Base-by-base conservation (phyloP, 1,140 invertebrate genomes). In the Eufriesea mexicana region DNA sequence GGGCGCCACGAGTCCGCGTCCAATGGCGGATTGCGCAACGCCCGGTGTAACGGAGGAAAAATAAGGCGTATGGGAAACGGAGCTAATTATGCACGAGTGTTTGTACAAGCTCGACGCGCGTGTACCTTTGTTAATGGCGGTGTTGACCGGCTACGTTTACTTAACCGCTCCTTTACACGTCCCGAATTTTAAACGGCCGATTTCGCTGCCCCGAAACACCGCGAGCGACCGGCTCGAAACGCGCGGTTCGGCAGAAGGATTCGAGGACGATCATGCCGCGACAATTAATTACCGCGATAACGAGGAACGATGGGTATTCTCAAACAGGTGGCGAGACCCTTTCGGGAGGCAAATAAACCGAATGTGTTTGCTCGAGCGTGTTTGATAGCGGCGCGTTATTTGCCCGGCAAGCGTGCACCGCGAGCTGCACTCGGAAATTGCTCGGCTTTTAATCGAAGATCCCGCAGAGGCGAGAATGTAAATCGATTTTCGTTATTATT, bases 121-220 rank as follows among this genome's bases (percentile, higher is more conserved):
- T 75, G 61, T 75, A 75, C 72, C 25, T 64, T 75, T 23, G 72
- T 51, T 75, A 75, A 81, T 57, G 61, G 25, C n/a, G 23, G 61
- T 35, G 35, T 75, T 73, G 61, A 79, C 78, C 57, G 73, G 35
- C 82, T 55, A 75, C 79, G 82, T 86, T 83, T 86, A 66, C 77
- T 75, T 78, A 59, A 70, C 20, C 76, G 79, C 78, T 74, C 61
- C 72, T 84, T 66, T 68, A 74, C 78, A 66, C 85, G 45, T 45
- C 47, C 18, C 80, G 57, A 51, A 70, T 70, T 62, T 76, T 77
- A 62, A 78, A 57, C 73, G 35, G 73, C 28, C 57, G 68, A 78
- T 78, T 88, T 70, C 72, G 49, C 28, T 18, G 62, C 35, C n/a
- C n/a, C n/a, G n/a, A n/a, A n/a, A n/a, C n/a, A n/a, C n/a, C n/a